Conservation (phyloP, 2,888 invertebrate species). For the Polydrusus pterygomalis region DNA sequence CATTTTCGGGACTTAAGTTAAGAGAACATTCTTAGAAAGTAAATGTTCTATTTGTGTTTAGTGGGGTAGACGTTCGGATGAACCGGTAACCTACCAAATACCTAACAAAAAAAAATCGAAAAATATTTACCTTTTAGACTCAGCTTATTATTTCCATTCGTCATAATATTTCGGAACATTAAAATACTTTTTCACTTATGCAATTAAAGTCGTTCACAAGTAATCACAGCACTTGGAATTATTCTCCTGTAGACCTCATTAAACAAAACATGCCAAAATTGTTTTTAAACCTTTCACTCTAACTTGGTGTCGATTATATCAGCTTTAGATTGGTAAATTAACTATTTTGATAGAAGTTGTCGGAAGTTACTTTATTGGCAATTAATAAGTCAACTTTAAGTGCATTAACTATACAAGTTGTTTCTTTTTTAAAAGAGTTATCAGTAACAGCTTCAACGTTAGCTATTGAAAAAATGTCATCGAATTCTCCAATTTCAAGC, state of each 20-base stretch:
- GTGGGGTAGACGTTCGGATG: too few species aligned
- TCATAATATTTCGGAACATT: conserved; percentile 62
- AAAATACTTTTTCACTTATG: conserved; percentile 26
- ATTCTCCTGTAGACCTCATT: neutral
- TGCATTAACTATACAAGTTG: neutral
- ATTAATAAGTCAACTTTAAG: neutral
- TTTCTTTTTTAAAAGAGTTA: neutral
- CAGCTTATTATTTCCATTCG: conserved; percentile 65
- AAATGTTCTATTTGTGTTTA: too few species aligned
- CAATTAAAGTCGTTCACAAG: conserved; percentile 17
- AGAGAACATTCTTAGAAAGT: too few species aligned
- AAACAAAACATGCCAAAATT: conserved; percentile 5
- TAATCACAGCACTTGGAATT: conserved; percentile 37
- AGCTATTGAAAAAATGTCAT: neutral
- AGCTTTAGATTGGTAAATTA: too few species aligned
- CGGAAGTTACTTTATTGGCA: too few species aligned
- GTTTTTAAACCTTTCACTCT: neutral
- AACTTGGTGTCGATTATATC: neutral
- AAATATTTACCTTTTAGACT: conserved; percentile 53
- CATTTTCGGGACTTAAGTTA: too few species aligned
- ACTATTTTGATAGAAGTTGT: too few species aligned
- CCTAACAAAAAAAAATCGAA: neutral
- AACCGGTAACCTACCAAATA: neutral
- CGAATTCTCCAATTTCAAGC: neutral
- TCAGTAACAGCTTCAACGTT: neutral